Evolutionary conservation across 1,140 invertebrate species (phyloP).

Genomic region (Theocolax elegans): DNA sequence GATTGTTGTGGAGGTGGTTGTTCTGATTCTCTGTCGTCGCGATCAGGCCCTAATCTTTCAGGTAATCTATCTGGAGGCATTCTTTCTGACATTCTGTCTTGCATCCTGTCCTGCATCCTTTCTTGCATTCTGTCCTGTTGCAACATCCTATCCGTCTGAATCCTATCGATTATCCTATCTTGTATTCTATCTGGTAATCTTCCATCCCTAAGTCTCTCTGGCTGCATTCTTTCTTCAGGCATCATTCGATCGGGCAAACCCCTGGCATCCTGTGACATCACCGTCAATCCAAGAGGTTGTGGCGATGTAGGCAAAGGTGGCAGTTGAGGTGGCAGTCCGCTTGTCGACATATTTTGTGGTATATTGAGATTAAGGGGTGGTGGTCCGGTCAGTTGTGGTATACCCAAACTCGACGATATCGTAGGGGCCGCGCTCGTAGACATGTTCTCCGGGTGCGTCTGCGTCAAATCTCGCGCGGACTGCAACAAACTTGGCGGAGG

Average conservation of each 20-base stretch:
- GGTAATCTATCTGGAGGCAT: constrained; percentile 50
- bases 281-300: constrained; percentile 61
- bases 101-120: constrained; percentile 42
- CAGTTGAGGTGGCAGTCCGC: constrained; percentile 44
- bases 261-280: constrained; percentile 54
- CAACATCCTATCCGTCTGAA: constrained; percentile 39
- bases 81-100: constrained; percentile 54
- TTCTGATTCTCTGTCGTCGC: constrained; percentile 44
- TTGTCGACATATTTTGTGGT: constrained; percentile 57
- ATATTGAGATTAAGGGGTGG: constrained; percentile 62
- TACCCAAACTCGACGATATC: constrained; percentile 44
- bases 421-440: constrained; percentile 47
- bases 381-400: constrained; percentile 15
- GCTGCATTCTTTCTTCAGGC: constrained; percentile 15
- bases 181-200: constrained; percentile 41
- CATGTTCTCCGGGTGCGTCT: constrained; percentile 56
- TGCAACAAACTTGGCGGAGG: constrained; percentile 50
- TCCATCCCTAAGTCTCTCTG: constrained; percentile 13
- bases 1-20: constrained; percentile 41
- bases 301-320: constrained; percentile 58
- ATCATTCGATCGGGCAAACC: constrained; percentile 12
- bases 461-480: constrained; percentile 47
- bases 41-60: constrained; percentile 36
- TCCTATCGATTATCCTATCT: constrained; percentile 44
- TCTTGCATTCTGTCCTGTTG: constrained; percentile 33